Base-by-base conservation (phyloP, 1,140 invertebrate species). In the Oncopodura yosiiana region DNA sequence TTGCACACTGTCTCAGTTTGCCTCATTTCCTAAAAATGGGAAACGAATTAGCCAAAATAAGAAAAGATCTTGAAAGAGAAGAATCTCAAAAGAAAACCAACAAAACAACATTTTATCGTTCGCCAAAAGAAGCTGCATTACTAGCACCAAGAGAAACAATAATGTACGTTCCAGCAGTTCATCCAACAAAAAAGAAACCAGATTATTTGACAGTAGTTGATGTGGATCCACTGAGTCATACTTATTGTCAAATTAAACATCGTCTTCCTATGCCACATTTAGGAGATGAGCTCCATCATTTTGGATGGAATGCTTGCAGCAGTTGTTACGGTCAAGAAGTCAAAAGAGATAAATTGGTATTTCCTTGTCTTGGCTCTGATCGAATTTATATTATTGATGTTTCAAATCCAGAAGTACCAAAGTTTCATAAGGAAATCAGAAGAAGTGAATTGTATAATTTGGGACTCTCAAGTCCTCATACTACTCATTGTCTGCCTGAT, bases 251-350 rank as follows among this genome's bases (percentile, higher is more conserved):
- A 78, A 91, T 92, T 69, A 67, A 29, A 18, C 82, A 89, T 67
- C 82, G 89, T 42, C 75, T 88, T 0, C 75, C 81, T 53, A 84
- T 92, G 66, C 80, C 81, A n/a, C 69, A 84, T 49, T 66, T 76
- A 5, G 85, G 82, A 1, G 89, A 98, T 67, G 94, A 98, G 70
- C 68, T 98, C 0, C 94, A 98, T 69, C 94, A 97, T 68, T 84
- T 81, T 16, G 94, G 93, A 0, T 97, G 93, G 93, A 97, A 97
- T 68, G 79, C 89, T 8, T 98, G 94, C 68, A 53, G 88, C 59
- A 93, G 89, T 71, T 95, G 91, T 69, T 74, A 82, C 68, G 74
- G 75, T 38, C 65, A 73, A 0, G 71, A 75, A 0, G 75, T 80
- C 11, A 79, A 78, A 53, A 72, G 91, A 29, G 78, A 90, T 66